Evolutionary conservation across 2,888 invertebrate genomes (phyloP).

Genomic region (Phalera bucephala): DNA sequence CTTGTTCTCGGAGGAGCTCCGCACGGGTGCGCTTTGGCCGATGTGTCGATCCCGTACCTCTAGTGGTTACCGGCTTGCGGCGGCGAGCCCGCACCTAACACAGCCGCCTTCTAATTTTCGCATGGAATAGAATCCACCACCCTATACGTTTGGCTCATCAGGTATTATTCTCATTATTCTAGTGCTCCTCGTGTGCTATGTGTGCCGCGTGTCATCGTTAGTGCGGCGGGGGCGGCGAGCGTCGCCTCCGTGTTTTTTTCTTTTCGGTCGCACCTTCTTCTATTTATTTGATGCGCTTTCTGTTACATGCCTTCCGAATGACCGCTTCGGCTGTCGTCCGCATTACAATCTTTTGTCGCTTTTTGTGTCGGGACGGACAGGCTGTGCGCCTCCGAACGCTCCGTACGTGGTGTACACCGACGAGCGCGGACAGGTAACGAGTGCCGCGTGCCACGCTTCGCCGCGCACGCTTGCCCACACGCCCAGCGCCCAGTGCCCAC

Average conservation of each 20-base stretch:
- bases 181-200: conserved; percentile 77
- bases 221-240: conserved; percentile 61
- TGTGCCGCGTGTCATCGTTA: conserved; percentile 74
- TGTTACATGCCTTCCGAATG: conserved; percentile 83
- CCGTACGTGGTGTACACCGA: conserved; percentile 97
- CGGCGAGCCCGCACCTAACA: conserved; percentile 80
- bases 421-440: conserved; percentile 96
- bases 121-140: conserved; percentile 81
- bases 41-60: conserved; percentile 72
- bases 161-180: conserved; percentile 80
- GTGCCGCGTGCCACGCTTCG: conserved; percentile 59
- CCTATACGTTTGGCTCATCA: conserved; percentile 83
- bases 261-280: conserved; percentile 71
- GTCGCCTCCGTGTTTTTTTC: conserved; percentile 57
- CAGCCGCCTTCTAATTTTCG: conserved; percentile 81
- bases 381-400: conserved; percentile 93
- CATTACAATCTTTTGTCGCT: conserved; percentile 78
- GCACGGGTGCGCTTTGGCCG: conserved; percentile 80
- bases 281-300: conserved; percentile 81
- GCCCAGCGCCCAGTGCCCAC: no score
- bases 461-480: conserved; percentile 17
- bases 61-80: conserved; percentile 76
- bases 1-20: conserved; percentile 75
- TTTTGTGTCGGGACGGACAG: conserved; percentile 75
- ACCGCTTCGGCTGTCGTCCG: conserved; percentile 80